phyloP scores from a whole-genome alignment of 2,797 vertebrate species.

The Darevskia nairensis region DNA sequence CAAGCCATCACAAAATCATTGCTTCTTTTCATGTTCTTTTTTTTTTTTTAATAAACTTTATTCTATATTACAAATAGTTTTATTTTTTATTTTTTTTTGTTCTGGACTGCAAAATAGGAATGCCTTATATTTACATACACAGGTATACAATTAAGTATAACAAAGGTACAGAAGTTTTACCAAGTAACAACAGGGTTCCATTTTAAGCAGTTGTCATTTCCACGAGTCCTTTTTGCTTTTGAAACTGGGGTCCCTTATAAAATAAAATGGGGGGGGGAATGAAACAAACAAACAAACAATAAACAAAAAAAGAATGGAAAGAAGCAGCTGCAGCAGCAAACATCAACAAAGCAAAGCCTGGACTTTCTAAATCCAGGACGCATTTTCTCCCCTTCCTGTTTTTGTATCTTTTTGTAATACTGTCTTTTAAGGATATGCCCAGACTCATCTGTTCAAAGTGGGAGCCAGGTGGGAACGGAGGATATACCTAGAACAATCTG shows the following conservation, averaged over 20 bases:
- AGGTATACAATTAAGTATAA: constrained; percentile 99
- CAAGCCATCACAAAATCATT: neutral
- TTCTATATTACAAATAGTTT: constrained; percentile 99
- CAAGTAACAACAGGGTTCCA: constrained; percentile 88
- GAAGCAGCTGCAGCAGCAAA: constrained; percentile 72
- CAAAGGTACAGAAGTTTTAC: constrained; percentile 99
- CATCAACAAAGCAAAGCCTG: constrained; percentile 81
- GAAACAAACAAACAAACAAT: constrained; percentile 51
- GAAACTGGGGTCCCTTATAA: constrained; percentile 78
- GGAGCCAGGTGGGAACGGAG: constrained; percentile 76
- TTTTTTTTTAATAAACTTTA: constrained; percentile 99
- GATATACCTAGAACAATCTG: constrained; percentile 45
- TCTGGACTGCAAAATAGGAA: constrained; percentile 99
- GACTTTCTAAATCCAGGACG: constrained; percentile 84
- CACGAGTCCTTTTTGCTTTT: constrained; percentile 75
- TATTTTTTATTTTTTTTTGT: constrained; percentile 80
- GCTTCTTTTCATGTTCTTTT: constrained; percentile 1
- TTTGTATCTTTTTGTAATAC: constrained; percentile 92
- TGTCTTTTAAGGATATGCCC: constrained; percentile 88
- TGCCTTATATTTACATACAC: constrained; percentile 99
- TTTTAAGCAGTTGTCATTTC: constrained; percentile 90
- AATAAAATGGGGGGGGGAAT: constrained; percentile 62
- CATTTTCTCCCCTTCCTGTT: constrained; percentile 66
- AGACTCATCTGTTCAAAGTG: constrained; percentile 82
- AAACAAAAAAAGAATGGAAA: constrained; percentile 60